Base-by-base conservation (phyloP, 2,113 vertebrate genomes). In the Lutjanus erythropterus region DNA sequence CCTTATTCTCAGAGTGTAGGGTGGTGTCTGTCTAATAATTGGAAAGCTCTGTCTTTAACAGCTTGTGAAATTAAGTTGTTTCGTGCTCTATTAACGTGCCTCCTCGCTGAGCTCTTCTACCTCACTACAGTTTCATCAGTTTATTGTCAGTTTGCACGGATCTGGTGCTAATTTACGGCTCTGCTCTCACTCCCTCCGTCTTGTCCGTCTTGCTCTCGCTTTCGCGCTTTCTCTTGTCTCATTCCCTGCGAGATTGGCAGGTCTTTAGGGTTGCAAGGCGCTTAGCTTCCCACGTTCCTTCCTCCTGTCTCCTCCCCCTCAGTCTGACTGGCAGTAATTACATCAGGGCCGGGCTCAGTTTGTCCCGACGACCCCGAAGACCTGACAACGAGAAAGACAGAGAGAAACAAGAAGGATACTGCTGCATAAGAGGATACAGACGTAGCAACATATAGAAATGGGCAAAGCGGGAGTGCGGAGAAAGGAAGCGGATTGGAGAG, bases 311-410 rank as follows among this genome's bases (percentile, higher is more conserved):
- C 79, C 88, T 71, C 84, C 83, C 58, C 71, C 75, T 78, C 75
- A 58, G 78, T 70, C 75, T 93, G 91, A 93, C 78, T 91, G 92
- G 83, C 91, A 92, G 92, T 93, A 94, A 94, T 92, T 92, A 93
- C 84, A 86, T 83, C 58, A 75, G 81, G 78, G 60, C 77, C 70
- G 81, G 74, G 59, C 75, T 75, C 46, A 23, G 84, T 77, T 89
- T 89, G 75, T 87, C 86, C 87, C 29, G 25, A 69, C 67, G 44
- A 86, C 88, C 88, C 67, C 78, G 44, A 75, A 71, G 70, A 88
- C 71, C 71, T 78, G 83, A 80, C 90, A 92, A 68, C 56, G 41
- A 70, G 61, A 82, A 31, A 12, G 21, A 60, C 37, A 21, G 15
- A n/a, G 37, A 29, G 23, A 53, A 73, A 66, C 29, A 52, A 71